These are phyloP conservation scores for Dryas iulia DNA, from an alignment of 1,140 invertebrate genomes.

Conservation along the genomic window DNA sequence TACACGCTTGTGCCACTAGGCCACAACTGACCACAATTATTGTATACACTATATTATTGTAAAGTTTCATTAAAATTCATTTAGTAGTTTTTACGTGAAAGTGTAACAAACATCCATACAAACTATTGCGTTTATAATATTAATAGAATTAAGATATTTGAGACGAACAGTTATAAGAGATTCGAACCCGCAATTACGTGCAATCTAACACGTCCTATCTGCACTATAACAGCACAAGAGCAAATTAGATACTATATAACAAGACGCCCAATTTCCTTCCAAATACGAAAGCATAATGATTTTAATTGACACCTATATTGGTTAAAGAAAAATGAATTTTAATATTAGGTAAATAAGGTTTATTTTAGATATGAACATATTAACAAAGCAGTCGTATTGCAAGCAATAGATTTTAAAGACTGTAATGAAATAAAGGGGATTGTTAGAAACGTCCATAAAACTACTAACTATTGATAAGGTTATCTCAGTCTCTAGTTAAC, in stretches of 20 bases:
- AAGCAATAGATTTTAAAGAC: constrained; percentile 18
- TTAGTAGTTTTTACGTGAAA: too few species aligned
- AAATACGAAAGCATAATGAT: constrained; percentile 25
- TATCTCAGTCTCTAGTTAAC: neutral
- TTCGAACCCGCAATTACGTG: too few species aligned
- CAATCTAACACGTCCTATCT: neutral
- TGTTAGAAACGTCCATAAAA: constrained; percentile 4
- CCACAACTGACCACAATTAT: too few species aligned
- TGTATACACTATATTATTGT: too few species aligned
- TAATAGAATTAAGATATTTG: too few species aligned
- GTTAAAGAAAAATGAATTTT: neutral
- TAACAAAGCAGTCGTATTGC: neutral
- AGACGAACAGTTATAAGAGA: too few species aligned
- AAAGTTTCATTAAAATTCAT: too few species aligned
- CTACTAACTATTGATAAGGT: neutral
- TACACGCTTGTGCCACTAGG: too few species aligned
- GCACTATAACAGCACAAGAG: neutral
- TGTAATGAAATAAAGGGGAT: constrained; percentile 8
- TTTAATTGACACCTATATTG: constrained; percentile 8
- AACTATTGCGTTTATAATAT: too few species aligned
- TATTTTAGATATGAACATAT: neutral
- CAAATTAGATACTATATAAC: constrained; percentile 19
- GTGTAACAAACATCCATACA: too few species aligned
- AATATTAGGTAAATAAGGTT: neutral
- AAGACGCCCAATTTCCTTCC: constrained; percentile 17